Evolutionary conservation across 2,797 vertebrate species (phyloP), one percentile per base, ranked within the genome.

Genomic region (Thaleichthys pacificus): DNA sequence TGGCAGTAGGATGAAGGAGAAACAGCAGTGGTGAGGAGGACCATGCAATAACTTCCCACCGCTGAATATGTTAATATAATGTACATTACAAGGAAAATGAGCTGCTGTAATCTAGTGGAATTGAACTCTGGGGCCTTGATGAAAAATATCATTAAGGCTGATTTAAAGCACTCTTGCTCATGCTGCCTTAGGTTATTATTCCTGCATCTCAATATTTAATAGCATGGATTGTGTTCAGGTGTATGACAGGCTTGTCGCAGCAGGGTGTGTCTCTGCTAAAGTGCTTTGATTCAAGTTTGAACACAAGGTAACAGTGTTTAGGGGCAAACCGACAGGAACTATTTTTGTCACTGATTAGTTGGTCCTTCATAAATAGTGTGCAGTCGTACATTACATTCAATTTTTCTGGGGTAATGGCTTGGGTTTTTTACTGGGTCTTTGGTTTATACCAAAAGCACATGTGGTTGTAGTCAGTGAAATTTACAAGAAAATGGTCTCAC

Each of bases 401-500:
- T 86, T 76, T 73, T 83, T 84, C 78, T 84, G 68, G 69, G 75
- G 84, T 88, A 84, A 88, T 77, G 86, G 81, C 75, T 81, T 80
- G 71, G 68, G 61, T 79, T 79, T 84, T 85, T 90, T 82, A 81
- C 70, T 75, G 79, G 73, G 66, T 77, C 68, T 82, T 79, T 77
- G 69, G 80, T 79, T 80, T 62, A 57, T 80, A 84, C 83, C 81
- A 69, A 71, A 58, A 85, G 82, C 87, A 89, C 86, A 87, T 87
- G 84, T 90, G 87, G 85, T 85, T 87, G 79, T 77, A 77, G 86
- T 91, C 80, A 84, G 77, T 80, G 54, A 80, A 83, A 84, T 82
- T 82, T 84, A 81, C 42, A 83, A 78, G 80, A 77, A 69, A 78
- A 75, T 74, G 74, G 72, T 73, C 61, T 76, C 67, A 78, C 68